Base-by-base conservation (phyloP, 2,113 vertebrate species). In the Oreochromis spilurus region DNA sequence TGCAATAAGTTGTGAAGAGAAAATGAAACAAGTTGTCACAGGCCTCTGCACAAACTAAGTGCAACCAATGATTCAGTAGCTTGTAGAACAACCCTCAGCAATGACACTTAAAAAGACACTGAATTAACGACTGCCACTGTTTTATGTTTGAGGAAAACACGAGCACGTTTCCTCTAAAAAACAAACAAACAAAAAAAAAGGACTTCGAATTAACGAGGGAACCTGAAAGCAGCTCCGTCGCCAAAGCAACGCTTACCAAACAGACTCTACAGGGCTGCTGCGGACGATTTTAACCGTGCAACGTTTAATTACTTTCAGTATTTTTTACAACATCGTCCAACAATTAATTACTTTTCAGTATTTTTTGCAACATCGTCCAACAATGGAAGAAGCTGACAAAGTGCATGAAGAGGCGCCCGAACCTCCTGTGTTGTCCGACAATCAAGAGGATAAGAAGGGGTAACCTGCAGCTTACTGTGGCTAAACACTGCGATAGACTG, bases 171-270 rank as follows among this genome's bases (percentile, higher is more conserved):
- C 38, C 5, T 48, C 54, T 45, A 81, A 13, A 31, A 6, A 62
- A 60, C 2, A 34, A 34, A 62, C 29, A 62, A 62, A 62, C 31
- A 29, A 54, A 13, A 60, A 60, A 62, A 3, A 14, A n/a, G 6
- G 52, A 19, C 2, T 7, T 3, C 13, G 5, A 40, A 6, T 9
- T 81, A 70, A 34, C 52, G 48, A 60, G 16, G 17, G 4, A 12
- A 21, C 38, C 1, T 84, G 83, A 92, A 91, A 7, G 90, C 67
- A 89, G 6, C 31, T 70, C n/a, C 31, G 90, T 93, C 34, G 40
- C 87, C 86, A 82, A 89, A 72, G 85, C 72, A 93, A 92, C 93
- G 45, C 5, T 4, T 54, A 57, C 9, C 26, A 87, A 92, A 89
- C 91, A 81, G 21, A 50, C 4, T 26, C 16, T 4, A 52, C 54